These are phyloP conservation scores for Hestina assimilis DNA, from an alignment of 1,140 invertebrate species.

Conservation along the genomic window DNA sequence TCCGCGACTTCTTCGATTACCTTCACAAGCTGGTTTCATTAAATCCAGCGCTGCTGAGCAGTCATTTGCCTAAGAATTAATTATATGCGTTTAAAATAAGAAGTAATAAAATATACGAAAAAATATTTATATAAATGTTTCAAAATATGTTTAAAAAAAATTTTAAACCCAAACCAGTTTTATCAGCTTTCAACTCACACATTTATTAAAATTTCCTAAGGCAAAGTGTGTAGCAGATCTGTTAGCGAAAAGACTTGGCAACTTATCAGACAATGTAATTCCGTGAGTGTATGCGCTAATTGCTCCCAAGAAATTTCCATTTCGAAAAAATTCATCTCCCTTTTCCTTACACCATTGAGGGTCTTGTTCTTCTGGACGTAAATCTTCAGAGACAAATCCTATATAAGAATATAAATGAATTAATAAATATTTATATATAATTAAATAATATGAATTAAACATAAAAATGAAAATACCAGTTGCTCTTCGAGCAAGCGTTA, in stretches of 20 bases:
- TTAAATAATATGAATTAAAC: background rate
- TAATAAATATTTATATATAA: background rate
- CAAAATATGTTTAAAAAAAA: no score
- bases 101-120: no score
- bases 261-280: slow-evolving; percentile 85
- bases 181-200: slow-evolving; percentile 45
- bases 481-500: slow-evolving; percentile 85
- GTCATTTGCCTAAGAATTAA: slow-evolving; percentile 63
- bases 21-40: slow-evolving; percentile 83
- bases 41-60: slow-evolving; percentile 84
- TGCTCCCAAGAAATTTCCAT: slow-evolving; percentile 87
- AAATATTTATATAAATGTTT: background rate
- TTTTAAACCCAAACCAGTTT: background rate
- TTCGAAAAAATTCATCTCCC: slow-evolving; percentile 87
- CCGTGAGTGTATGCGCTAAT: slow-evolving; percentile 90
- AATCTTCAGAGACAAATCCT: slow-evolving; percentile 85
- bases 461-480: slow-evolving; percentile 77
- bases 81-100: background rate
- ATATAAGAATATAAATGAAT: no score
- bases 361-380: slow-evolving; percentile 89
- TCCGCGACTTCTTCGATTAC: slow-evolving; percentile 84
- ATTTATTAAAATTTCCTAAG: slow-evolving; percentile 86
- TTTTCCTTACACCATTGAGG: slow-evolving; percentile 90
- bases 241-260: slow-evolving; percentile 86
- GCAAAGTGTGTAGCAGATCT: slow-evolving; percentile 88